Evolutionary conservation across 2,797 vertebrate genomes (phyloP).

Genomic region (Mus spretus): DNA sequence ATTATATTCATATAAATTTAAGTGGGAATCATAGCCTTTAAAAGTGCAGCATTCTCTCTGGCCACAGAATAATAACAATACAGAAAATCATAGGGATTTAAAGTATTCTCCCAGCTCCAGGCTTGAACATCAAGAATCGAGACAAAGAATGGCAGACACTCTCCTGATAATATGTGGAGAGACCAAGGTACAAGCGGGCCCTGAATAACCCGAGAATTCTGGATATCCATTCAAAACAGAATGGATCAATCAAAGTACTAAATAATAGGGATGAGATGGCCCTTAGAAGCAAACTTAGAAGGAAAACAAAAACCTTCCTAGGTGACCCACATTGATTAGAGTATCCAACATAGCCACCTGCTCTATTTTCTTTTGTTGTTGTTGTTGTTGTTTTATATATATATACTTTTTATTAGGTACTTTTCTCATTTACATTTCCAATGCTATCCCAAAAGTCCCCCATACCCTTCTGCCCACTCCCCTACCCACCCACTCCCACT

Average conservation of each 20-base stretch:
- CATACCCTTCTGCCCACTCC: too few species aligned
- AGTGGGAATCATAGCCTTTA: neutral
- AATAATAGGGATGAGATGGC: neutral
- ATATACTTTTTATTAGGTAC: too few species aligned
- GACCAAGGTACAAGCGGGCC: neutral
- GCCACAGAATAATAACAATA: neutral
- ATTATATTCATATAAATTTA: slow-evolving; percentile 13
- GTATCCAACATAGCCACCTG: neutral
- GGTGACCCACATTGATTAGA: neutral
- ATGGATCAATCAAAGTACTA: neutral
- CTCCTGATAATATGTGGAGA: neutral
- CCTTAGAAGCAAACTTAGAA: neutral
- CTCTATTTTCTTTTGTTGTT: neutral
- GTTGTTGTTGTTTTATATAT: too few species aligned
- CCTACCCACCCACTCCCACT: too few species aligned
- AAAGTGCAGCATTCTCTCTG: neutral
- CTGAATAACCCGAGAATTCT: neutral
- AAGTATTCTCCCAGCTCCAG: neutral
- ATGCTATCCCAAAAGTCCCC: too few species aligned
- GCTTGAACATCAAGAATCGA: neutral
- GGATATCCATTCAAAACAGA: slow-evolving; percentile 28
- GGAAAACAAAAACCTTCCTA: neutral
- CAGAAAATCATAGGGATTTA: neutral
- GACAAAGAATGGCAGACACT: neutral
- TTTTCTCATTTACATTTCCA: too few species aligned